Evolutionary conservation across 2,888 invertebrate species (phyloP).

Genomic region (Tenthredo scrophulariae): DNA sequence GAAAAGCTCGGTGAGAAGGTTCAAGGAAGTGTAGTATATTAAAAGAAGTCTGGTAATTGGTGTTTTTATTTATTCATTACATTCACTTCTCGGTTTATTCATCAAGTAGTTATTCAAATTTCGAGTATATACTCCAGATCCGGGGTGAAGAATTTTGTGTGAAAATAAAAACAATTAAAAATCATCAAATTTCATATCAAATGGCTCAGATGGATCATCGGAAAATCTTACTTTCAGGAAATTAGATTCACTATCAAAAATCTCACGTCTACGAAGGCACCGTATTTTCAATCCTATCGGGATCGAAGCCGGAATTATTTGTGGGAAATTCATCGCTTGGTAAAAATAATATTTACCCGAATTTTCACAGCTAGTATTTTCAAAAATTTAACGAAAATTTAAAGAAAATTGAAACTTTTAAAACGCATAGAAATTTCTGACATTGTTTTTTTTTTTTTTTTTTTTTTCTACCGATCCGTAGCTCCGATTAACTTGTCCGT

Average conservation of each 20-base stretch:
- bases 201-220: neutral
- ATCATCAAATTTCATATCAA: too few species aligned
- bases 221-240: neutral
- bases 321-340: neutral
- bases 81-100: too few species aligned
- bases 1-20: neutral
- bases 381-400: too few species aligned
- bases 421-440: too few species aligned
- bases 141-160: neutral
- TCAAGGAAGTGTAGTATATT: neutral
- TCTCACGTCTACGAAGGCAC: neutral
- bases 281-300: neutral
- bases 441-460: too few species aligned
- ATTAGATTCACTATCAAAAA: conserved; percentile 1
- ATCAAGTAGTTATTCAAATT: neutral
- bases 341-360: neutral
- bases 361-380: neutral
- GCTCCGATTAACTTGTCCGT: too few species aligned
- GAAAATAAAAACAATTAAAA: too few species aligned
- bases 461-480: too few species aligned
- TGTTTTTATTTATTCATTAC: neutral
- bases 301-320: neutral
- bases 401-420: too few species aligned
- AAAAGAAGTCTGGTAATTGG: neutral
- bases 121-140: neutral